A percentile compares a stretch with the other conserved stretches of the same genome.
phyloP scores from a whole-genome alignment of 2,888 invertebrate species.

The Dioctria linearis region DNA sequence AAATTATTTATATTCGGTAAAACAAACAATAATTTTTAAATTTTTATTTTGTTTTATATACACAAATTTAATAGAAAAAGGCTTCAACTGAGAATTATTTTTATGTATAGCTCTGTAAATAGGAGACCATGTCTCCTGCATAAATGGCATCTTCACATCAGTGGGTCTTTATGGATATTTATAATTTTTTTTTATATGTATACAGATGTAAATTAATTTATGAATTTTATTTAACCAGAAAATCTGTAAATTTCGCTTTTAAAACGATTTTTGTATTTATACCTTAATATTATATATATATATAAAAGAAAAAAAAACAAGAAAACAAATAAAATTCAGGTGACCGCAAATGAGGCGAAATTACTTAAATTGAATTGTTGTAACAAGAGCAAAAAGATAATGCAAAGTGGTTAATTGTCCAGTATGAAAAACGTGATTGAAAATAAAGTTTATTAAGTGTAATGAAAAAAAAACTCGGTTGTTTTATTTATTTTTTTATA shows the following conservation, averaged over 20 bases:
- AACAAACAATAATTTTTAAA: background rate
- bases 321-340: conserved; percentile 8
- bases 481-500: background rate
- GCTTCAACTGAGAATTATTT: conserved; percentile 17
- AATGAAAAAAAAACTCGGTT: background rate
- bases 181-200: conserved; percentile 32
- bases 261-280: conserved; percentile 45
- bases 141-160: conserved; percentile 1
- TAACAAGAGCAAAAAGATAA: background rate
- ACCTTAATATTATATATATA: conserved; percentile 15
- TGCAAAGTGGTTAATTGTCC: conserved; percentile 6
- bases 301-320: too few relatives aligned
- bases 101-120: conserved; percentile 27
- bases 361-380: conserved; percentile 29
- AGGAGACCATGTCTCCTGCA: background rate
- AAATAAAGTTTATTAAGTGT: conserved; percentile 52
- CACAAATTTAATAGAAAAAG: background rate
- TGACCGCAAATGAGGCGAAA: conserved; percentile 6
- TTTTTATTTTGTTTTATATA: conserved; percentile 24
- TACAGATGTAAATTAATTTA: conserved; percentile 22
- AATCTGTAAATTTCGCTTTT: conserved; percentile 47
- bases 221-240: conserved; percentile 36
- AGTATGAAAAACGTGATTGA: conserved; percentile 50
- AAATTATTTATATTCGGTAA: background rate
- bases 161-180: conserved; percentile 17